Evolutionary conservation across 2,113 vertebrate genomes (phyloP).

Genomic region (Phrynosoma platyrhinos): DNA sequence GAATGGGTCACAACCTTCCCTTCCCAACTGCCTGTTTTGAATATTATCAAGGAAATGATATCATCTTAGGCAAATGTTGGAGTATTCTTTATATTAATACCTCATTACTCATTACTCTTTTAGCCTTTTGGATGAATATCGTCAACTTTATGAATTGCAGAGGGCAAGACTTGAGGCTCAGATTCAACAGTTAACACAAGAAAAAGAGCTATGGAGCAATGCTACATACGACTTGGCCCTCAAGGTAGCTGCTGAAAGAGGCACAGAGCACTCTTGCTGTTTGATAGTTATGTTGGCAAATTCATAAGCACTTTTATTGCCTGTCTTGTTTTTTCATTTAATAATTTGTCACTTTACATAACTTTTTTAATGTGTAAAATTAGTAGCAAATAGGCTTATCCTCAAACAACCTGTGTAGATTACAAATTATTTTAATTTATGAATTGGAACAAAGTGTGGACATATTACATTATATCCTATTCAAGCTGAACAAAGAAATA

Average conservation of each 20-base stretch:
- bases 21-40: background rate
- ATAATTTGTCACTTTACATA: background rate
- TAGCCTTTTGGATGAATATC: conserved; percentile 84
- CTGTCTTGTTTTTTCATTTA: background rate
- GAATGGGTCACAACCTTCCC: background rate
- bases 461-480: background rate
- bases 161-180: conserved; percentile 82
- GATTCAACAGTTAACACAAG: conserved; percentile 77
- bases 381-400: background rate
- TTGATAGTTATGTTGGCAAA: background rate
- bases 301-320: background rate
- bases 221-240: conserved; percentile 79
- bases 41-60: background rate
- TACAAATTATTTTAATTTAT: background rate
- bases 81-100: background rate
- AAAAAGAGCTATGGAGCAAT: conserved; percentile 85
- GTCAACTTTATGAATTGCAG: conserved; percentile 85
- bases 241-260: conserved; percentile 76
- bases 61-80: background rate
- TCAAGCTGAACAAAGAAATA: background rate
- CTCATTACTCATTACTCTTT: conserved; percentile 26
- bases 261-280: background rate
- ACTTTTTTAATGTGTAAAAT: background rate
- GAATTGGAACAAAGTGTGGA: background rate
- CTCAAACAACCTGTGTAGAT: background rate